Evolutionary conservation across 2,113 vertebrate species (phyloP).

Genomic region (Brienomyrus longianalis): DNA sequence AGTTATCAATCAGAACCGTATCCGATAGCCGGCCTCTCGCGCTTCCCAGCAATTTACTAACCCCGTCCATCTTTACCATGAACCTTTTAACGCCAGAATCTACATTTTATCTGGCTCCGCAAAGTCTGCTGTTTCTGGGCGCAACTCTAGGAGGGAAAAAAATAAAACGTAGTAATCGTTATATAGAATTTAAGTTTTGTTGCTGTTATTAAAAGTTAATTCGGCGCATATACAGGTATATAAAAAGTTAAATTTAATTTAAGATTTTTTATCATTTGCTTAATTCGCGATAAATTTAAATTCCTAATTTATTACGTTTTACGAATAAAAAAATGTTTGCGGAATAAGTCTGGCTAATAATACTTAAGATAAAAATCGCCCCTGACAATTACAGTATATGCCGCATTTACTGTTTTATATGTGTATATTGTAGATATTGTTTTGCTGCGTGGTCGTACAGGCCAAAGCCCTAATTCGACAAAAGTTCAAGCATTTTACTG

Average conservation of each 20-base stretch:
- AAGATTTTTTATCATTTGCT: neutral
- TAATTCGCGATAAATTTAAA: neutral
- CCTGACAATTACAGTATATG: neutral
- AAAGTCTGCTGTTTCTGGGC: slow-evolving; percentile 71
- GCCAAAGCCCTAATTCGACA: neutral
- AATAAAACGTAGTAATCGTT: neutral
- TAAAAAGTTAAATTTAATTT: neutral
- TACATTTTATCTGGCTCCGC: slow-evolving; percentile 77
- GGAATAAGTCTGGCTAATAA: neutral
- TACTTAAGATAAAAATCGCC: neutral
- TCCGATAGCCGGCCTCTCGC: slow-evolving; percentile 29
- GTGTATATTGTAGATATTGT: neutral
- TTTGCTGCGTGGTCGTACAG: neutral
- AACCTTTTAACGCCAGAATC: slow-evolving; percentile 80
- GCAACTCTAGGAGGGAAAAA: slow-evolving; percentile 39
- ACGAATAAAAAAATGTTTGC: neutral
- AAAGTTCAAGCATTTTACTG: neutral
- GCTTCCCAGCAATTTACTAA: slow-evolving; percentile 65
- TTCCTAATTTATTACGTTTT: neutral
- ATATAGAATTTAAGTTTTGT: neutral
- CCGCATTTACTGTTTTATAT: neutral
- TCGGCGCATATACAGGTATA: neutral
- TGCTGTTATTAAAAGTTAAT: neutral
- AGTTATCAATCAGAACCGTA: slow-evolving; percentile 43
- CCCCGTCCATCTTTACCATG: slow-evolving; percentile 60